These are phyloP conservation scores for Hoplodrina blanda DNA, from an alignment of 2,888 invertebrate species.

Conservation along the genomic window DNA sequence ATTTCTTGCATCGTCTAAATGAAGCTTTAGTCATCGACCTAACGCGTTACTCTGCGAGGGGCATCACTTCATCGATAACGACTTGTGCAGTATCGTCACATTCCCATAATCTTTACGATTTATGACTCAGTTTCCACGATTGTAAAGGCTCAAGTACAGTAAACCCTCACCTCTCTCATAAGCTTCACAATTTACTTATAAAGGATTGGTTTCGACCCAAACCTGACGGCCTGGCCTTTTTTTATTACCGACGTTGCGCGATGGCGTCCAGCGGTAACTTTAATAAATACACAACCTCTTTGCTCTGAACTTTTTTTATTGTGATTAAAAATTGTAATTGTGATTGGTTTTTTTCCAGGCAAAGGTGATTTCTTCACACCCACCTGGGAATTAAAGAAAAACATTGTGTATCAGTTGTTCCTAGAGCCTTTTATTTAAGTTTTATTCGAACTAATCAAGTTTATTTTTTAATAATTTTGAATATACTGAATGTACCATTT, in stretches of 20 bases:
- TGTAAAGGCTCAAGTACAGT: too few species aligned
- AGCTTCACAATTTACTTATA: slow-evolving; percentile 24
- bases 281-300: slow-evolving; percentile 15
- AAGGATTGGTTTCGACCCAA: slow-evolving; percentile 12
- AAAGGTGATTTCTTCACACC: slow-evolving; percentile 22
- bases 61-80: too few species aligned
- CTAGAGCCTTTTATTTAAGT: background rate
- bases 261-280: slow-evolving; percentile 16
- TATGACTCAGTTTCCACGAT: too few species aligned
- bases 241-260: slow-evolving; percentile 6
- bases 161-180: slow-evolving; percentile 28
- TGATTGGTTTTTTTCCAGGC: slow-evolving; percentile 18
- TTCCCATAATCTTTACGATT: too few species aligned
- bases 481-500: too few species aligned
- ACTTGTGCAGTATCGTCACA: too few species aligned
- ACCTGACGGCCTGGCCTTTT: slow-evolving; percentile 11
- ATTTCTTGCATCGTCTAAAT: too few species aligned
- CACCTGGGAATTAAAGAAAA: slow-evolving; percentile 46
- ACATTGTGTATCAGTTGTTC: slow-evolving; percentile 32
- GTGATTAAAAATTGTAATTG: slow-evolving; percentile 31
- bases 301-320: slow-evolving; percentile 17
- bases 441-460: background rate
- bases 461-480: too few species aligned
- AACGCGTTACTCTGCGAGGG: too few species aligned
- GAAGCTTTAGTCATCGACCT: too few species aligned